Evolutionary conservation across 2,888 invertebrate species (phyloP), one percentile per base, ranked within the genome.

Genomic region (Leucozona laternaria): DNA sequence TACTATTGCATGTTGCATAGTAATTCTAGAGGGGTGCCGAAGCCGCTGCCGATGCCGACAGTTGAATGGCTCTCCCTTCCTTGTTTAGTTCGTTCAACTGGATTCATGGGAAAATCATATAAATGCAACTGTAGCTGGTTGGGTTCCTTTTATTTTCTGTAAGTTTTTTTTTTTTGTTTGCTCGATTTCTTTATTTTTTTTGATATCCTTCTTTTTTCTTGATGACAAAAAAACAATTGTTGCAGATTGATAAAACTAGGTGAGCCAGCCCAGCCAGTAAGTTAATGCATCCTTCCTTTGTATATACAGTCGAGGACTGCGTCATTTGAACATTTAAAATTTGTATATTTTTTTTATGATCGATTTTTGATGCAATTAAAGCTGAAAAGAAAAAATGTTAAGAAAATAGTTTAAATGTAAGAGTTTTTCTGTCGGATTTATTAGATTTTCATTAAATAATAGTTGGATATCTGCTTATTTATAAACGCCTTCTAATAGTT

Each of bases 71-170:
- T 75, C 77, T 81, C 85, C 81, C 62, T 75, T 50, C 43, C 58
- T 60, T 50, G 20, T 70, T 10, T 66, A 75, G 62, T 77, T 71
- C 72, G 50, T 81, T 77, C 68, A 85, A 72, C 85, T 81, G 80
- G 76, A 66, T 85, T 76, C 77, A 85, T 85, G 85, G 81, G 77
- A 85, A 85, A 85, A 80, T 80, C 66, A 60, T 66, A 72, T 62
- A 45, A 73, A 68, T 77, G 80, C 77, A 72, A 40, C 58, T 68
- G 22, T 43, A 45, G 55, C 55, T n/a, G 48, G 48, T 64, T 37
- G 70, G 60, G 62, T 57, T 70, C 45, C 37, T 76, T 45, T 70
- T 34, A 58, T 64, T 64, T 58, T 62, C 31, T 50, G 48, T 58
- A 40, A 34, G 62, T 34, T 13, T 62, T 71, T 37, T 28, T 13